Percentiles rank a stretch among this genome's conserved stretches.
phyloP scores from a whole-genome alignment of 2,888 invertebrate genomes.

The Linyphia triangularis region DNA sequence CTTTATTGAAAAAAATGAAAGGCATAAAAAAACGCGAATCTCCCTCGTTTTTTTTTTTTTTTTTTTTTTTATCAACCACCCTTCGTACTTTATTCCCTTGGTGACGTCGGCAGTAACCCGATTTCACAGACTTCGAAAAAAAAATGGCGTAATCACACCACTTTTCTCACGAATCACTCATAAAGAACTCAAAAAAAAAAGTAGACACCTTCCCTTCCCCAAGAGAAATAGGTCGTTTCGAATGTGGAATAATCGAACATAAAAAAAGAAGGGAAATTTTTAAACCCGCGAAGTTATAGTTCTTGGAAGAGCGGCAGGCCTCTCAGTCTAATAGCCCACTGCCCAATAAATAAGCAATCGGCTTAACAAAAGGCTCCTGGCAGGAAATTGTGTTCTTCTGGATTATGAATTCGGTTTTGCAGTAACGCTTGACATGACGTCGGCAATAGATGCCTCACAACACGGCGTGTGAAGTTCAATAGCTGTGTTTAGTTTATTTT shows the following conservation, averaged over 20 bases:
- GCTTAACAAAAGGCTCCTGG: slow-evolving; percentile 61
- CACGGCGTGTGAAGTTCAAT: slow-evolving; percentile 53
- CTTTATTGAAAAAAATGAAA: not conserved
- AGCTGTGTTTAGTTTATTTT: slow-evolving; percentile 23
- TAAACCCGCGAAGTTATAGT: slow-evolving; percentile 16
- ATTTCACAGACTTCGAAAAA: slow-evolving; percentile 18
- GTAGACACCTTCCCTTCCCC: slow-evolving; percentile 32
- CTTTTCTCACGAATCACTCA: slow-evolving; percentile 33
- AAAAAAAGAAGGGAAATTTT: slow-evolving; percentile 43
- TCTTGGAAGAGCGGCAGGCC: slow-evolving; percentile 22
- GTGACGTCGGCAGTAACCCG: slow-evolving; percentile 66
- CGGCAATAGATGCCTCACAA: slow-evolving; percentile 47
- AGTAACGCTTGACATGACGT: slow-evolving; percentile 57
- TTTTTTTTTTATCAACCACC: not conserved
- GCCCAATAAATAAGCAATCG: slow-evolving; percentile 70
- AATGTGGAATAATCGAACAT: slow-evolving; percentile 10
- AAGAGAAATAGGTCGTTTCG: slow-evolving; percentile 57
- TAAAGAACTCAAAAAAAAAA: not conserved
- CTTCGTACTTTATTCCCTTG: not conserved
- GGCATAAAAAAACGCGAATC: not conserved
- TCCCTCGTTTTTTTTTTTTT: not conserved
- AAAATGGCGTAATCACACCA: not conserved
- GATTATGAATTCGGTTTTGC: slow-evolving; percentile 52
- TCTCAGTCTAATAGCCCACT: slow-evolving; percentile 65
- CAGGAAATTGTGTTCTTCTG: slow-evolving; percentile 63